Evolutionary conservation across 1,140 invertebrate species (phyloP).

Genomic region (Aphis craccivora): DNA sequence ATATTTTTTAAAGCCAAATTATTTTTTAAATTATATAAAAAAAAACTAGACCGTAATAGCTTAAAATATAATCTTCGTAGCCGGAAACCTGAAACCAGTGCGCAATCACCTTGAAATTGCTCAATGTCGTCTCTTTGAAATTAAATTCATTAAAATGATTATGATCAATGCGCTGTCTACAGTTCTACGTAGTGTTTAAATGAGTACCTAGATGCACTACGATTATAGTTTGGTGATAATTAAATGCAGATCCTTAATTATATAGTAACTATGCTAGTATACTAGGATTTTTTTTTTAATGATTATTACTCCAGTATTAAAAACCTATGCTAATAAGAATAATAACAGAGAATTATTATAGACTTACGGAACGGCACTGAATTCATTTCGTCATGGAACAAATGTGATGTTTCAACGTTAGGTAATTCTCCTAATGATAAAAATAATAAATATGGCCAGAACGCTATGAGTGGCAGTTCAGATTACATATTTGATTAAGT

Average conservation of each 20-base stretch:
- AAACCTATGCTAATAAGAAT: neutral
- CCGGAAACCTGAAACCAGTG: neutral
- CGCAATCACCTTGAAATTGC: conserved; percentile 41
- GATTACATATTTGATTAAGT: neutral
- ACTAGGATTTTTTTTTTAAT: too few species aligned
- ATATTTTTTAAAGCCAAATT: neutral
- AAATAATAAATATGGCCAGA: neutral
- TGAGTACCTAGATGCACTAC: neutral
- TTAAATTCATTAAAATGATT: conserved; percentile 16
- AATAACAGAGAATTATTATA: neutral
- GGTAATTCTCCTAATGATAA: conserved; percentile 11
- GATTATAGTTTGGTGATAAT: conserved; percentile 5
- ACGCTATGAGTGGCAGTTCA: neutral
- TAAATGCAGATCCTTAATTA: conserved; percentile 24
- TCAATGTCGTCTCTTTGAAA: conserved; percentile 23
- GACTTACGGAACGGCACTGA: conserved; percentile 45
- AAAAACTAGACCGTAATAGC: neutral
- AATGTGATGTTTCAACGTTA: conserved; percentile 35
- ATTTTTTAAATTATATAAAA: neutral
- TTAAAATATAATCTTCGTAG: neutral
- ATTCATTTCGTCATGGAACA: conserved; percentile 40
- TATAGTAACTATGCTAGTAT: neutral
- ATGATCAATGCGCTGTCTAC: neutral
- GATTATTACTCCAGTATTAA: neutral
- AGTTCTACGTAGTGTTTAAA: neutral